These are phyloP conservation scores for Oreochromis tanganicae DNA, from an alignment of 2,113 vertebrate genomes.

Conservation along the genomic window DNA sequence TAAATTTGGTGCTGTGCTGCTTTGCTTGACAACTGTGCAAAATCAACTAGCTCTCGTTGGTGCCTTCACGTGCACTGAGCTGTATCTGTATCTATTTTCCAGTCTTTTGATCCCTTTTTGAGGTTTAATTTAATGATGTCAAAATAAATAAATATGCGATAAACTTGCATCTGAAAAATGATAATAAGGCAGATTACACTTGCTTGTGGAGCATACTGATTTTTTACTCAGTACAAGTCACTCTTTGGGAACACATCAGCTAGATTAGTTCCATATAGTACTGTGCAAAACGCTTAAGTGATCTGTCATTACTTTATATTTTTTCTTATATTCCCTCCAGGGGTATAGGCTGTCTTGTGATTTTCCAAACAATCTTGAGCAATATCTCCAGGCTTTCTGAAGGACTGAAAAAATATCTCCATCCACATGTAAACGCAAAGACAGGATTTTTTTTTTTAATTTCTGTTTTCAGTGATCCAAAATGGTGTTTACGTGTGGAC, in stretches of 20 bases:
- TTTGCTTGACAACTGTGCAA: not conserved
- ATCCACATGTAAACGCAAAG: not conserved
- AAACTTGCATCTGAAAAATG: not conserved
- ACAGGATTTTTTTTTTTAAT: not conserved
- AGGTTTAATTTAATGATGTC: fast-evolving
- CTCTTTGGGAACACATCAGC: not conserved
- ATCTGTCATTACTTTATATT: not conserved
- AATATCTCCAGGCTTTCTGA: not conserved
- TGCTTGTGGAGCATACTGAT: not conserved
- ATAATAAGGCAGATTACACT: not conserved
- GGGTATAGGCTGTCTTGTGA: not conserved
- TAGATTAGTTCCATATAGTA: fast-evolving
- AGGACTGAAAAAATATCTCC: not conserved
- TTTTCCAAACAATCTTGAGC: not conserved
- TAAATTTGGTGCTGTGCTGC: not conserved
- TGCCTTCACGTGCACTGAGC: not conserved
- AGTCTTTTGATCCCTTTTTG: not conserved
- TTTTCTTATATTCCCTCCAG: not conserved
- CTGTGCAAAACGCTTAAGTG: not conserved
- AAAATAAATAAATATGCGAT: not conserved
- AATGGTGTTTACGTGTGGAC: not conserved
- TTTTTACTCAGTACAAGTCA: not conserved
- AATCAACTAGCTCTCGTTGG: not conserved
- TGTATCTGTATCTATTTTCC: not conserved
- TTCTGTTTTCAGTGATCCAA: not conserved